Percentiles rank a stretch among this genome's conserved stretches.
Conservation (phyloP, 2,888 invertebrate species). For the Nomada lathburiana region DNA sequence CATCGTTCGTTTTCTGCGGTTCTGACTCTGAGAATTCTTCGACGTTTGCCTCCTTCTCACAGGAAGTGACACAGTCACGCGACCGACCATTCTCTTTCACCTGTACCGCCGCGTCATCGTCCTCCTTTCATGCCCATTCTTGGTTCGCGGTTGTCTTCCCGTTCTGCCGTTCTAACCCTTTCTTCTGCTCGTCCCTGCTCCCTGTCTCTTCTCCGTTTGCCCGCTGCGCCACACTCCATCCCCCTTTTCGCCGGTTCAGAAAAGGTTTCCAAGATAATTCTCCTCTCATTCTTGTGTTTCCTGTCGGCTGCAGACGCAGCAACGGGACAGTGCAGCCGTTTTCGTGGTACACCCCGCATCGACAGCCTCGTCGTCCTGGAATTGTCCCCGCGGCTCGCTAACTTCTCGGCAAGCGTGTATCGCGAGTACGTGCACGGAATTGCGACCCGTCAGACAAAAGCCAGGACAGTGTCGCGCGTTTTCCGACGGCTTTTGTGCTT, state of each 20-base stretch:
- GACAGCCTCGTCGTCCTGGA: not conserved
- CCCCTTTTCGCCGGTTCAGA: not conserved
- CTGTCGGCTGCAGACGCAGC: slow-evolving; percentile 66
- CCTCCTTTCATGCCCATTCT: not conserved
- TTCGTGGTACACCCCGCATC: slow-evolving; percentile 64
- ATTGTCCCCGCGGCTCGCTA: not conserved
- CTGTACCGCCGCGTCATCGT: not conserved
- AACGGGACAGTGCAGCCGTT: slow-evolving; percentile 25
- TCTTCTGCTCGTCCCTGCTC: not conserved
- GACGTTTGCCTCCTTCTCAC: slow-evolving; percentile 19
- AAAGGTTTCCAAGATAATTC: slow-evolving; percentile 66
- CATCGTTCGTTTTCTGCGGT: not conserved
- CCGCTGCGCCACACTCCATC: not conserved
- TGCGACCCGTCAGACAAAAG: slow-evolving; percentile 69
- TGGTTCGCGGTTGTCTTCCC: not conserved
- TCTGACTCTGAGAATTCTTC: slow-evolving; percentile 18
- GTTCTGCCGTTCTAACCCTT: not conserved
- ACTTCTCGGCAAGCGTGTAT: slow-evolving; percentile 58
- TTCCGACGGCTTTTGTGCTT: slow-evolving; percentile 47
- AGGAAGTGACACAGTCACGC: slow-evolving; percentile 62
- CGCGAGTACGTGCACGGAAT: slow-evolving; percentile 69
- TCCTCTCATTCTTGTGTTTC: slow-evolving; percentile 68
- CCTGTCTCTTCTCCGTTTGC: not conserved
- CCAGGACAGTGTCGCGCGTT: slow-evolving; percentile 25
- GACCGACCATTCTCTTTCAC: slow-evolving; percentile 22